Conservation (phyloP, 1,140 invertebrate species). For the Psix sp. region DNA sequence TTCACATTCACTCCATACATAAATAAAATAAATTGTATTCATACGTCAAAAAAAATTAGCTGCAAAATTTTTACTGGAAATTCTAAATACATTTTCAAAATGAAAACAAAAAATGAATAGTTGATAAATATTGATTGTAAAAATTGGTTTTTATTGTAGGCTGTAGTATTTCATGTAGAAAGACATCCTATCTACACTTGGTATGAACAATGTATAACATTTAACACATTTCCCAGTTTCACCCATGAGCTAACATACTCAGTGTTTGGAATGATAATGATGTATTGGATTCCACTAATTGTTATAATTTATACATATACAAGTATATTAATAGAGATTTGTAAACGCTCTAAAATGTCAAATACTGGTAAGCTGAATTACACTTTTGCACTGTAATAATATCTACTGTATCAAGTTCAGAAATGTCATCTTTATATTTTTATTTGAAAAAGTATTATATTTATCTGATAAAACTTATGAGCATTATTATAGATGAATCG, state of each 20-base stretch:
- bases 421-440: too few relatives aligned
- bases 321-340: conserved; percentile 89
- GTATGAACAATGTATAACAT: conserved; percentile 90
- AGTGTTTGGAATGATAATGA: conserved; percentile 86
- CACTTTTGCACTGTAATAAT: neutral
- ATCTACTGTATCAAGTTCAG: too few relatives aligned
- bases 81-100: too few relatives aligned
- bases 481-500: too few relatives aligned
- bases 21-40: neutral
- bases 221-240: conserved; percentile 82
- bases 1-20: neutral
- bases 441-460: too few relatives aligned
- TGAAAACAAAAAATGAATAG: too few relatives aligned
- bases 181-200: conserved; percentile 84
- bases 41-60: too few relatives aligned
- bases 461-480: too few relatives aligned
- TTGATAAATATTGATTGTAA: conserved; percentile 10
- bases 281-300: conserved; percentile 90
- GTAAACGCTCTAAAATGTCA: conserved; percentile 77
- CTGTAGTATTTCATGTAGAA: conserved; percentile 88
- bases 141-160: conserved; percentile 73
- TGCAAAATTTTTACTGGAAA: neutral
- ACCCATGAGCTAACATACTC: conserved; percentile 85
- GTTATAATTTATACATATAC: conserved; percentile 92
- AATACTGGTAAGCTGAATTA: conserved; percentile 46